Conservation (phyloP, 2,113 vertebrate genomes). For the Oceanites oceanicus region DNA sequence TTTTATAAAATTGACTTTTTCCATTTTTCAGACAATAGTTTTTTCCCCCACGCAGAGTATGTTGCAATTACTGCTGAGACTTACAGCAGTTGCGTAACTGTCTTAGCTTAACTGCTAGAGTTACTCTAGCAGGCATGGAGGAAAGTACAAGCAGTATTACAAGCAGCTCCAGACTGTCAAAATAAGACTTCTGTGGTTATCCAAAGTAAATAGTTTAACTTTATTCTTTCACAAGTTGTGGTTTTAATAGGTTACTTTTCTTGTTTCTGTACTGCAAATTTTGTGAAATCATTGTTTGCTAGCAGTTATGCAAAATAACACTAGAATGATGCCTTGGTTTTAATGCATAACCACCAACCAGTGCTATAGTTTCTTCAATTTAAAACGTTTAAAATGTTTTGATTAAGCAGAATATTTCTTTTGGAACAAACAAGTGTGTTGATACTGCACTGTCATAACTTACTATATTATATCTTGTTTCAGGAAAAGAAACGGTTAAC, state of each 20-base stretch:
- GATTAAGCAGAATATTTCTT: neutral
- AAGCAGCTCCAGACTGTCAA: neutral
- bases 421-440: neutral
- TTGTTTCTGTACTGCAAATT: neutral
- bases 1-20: neutral
- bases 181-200: neutral
- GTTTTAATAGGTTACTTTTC: neutral
- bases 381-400: neutral
- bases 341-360: neutral
- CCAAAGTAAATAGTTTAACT: neutral
- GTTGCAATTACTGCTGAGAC: neutral
- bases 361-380: neutral
- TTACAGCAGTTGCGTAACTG: neutral
- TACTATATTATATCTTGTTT: neutral
- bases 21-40: neutral
- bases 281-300: neutral
- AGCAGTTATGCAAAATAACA: neutral
- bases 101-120: neutral
- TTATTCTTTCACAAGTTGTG: neutral
- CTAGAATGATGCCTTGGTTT: neutral
- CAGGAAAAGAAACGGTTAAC: conserved; percentile 94
- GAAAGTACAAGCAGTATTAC: neutral
- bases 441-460: neutral
- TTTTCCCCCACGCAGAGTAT: fast-evolving
- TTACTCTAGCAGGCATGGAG: neutral